Percentiles rank a stretch among this genome's conserved stretches.
These are phyloP conservation scores for Kradibia gibbosae DNA, from an alignment of 1,140 invertebrate species.

Conservation along the genomic window DNA sequence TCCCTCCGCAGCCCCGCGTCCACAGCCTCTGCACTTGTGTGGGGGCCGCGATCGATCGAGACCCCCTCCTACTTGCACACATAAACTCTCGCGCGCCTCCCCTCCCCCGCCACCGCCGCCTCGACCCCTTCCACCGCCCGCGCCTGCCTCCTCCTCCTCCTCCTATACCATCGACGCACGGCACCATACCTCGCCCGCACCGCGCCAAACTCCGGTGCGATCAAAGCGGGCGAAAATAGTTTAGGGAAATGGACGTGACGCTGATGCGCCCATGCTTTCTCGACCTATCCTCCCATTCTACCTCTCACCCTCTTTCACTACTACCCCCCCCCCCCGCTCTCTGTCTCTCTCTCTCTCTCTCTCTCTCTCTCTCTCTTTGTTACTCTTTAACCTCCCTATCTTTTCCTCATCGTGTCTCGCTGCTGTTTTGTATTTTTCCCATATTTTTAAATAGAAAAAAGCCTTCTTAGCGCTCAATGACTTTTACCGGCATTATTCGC, in stretches of 20 bases:
- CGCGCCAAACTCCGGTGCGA: neutral
- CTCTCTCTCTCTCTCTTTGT: no score
- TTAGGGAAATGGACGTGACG: conserved; percentile 4
- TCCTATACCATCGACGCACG: no score
- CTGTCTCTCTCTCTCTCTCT: no score
- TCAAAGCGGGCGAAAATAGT: conserved; percentile 10
- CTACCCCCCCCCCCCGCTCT: no score
- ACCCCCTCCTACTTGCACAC: neutral
- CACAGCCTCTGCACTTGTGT: neutral
- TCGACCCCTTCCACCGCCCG: no score
- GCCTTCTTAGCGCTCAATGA: neutral
- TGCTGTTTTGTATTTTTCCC: no score
- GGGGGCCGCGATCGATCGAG: neutral
- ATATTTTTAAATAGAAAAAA: neutral
- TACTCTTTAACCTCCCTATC: no score
- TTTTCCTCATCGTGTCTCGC: no score
- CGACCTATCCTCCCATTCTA: neutral
- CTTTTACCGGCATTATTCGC: conserved; percentile 18
- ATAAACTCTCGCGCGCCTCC: neutral
- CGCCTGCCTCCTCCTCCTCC: no score
- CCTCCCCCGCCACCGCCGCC: neutral
- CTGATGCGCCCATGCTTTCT: neutral
- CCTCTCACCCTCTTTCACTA: neutral
- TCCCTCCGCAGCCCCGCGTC: neutral
- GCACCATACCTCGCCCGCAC: no score